Evolutionary conservation across 2,113 vertebrate genomes (phyloP).

Genomic region (Sinocyclocheilus anophthalmus): DNA sequence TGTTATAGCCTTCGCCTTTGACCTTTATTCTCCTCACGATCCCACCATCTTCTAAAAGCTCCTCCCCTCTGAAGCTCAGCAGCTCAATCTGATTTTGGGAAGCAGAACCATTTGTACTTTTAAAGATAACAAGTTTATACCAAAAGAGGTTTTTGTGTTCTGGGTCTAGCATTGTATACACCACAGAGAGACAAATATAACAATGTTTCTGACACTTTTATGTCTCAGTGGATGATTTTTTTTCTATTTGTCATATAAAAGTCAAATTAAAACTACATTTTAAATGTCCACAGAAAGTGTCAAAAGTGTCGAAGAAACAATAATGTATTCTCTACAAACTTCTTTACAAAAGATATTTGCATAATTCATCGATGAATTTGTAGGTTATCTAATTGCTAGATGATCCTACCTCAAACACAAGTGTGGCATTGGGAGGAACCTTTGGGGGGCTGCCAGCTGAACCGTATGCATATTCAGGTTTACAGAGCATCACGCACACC

Average conservation of each 20-base stretch:
- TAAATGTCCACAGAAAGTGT: background rate
- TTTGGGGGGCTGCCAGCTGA: slow-evolving; percentile 85
- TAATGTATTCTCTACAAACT: background rate
- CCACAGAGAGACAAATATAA: background rate
- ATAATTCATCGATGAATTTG: background rate
- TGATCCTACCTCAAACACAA: slow-evolving; percentile 84
- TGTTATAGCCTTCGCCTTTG: slow-evolving; percentile 90
- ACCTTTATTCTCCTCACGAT: slow-evolving; percentile 89
- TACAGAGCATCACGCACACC: slow-evolving; percentile 86
- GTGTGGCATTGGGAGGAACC: slow-evolving; percentile 87
- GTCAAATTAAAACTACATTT: background rate
- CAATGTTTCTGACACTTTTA: background rate
- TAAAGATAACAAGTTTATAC: background rate
- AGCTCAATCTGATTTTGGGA: slow-evolving; percentile 84
- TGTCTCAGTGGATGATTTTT: background rate
- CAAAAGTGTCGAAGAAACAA: background rate
- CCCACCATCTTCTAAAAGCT: slow-evolving; percentile 88
- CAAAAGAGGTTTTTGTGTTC: background rate
- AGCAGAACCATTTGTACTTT: background rate
- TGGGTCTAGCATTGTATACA: background rate
- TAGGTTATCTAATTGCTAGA: no score
- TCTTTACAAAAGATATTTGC: no score
- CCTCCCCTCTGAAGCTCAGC: slow-evolving; percentile 90
- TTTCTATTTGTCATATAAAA: background rate
- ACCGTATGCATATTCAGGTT: slow-evolving; percentile 90